These are phyloP conservation scores for Bruchidius siliquastri DNA, from an alignment of 2,888 invertebrate species.

Conservation along the genomic window DNA sequence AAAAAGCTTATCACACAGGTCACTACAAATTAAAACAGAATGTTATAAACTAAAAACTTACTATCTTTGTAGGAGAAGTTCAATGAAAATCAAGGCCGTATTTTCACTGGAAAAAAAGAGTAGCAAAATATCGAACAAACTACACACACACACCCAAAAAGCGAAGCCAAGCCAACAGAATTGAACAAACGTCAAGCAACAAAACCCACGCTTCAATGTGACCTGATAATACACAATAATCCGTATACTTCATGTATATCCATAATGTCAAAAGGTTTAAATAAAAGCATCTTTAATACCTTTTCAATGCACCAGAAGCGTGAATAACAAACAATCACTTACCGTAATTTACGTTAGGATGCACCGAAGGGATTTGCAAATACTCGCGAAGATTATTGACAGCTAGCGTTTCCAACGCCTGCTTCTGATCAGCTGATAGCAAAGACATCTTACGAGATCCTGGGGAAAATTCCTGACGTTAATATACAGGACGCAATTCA, in stretches of 20 bases:
- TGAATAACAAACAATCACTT: conserved; percentile 38
- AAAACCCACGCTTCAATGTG: conserved; percentile 3
- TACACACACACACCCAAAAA: conserved; percentile 31
- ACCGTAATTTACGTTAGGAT: conserved; percentile 85
- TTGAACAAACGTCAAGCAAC: conserved; percentile 18
- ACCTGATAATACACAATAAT: too few relatives aligned
- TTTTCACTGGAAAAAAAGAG: too few relatives aligned
- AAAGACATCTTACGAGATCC: conserved; percentile 37
- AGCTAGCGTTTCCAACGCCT: conserved; percentile 36
- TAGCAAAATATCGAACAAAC: conserved; percentile 4
- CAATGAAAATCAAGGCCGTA: too few relatives aligned
- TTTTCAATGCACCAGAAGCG: too few relatives aligned
- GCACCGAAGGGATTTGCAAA: conserved; percentile 80
- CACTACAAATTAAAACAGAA: too few relatives aligned
- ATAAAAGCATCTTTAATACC: too few relatives aligned
- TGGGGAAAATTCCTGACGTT: conserved; percentile 6
- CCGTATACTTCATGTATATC: too few relatives aligned
- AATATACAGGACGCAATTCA: conserved; percentile 6
- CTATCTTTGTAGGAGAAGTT: too few relatives aligned
- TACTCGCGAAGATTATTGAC: conserved; percentile 76
- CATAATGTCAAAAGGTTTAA: too few relatives aligned
- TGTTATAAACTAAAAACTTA: too few relatives aligned
- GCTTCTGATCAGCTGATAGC: conserved; percentile 39
- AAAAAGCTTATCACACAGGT: too few relatives aligned
- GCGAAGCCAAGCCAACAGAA: conserved; percentile 31